Percentiles rank a stretch among this genome's conserved stretches.
phyloP scores from a whole-genome alignment of 2,113 vertebrate genomes.

The Scatophagus argus region DNA sequence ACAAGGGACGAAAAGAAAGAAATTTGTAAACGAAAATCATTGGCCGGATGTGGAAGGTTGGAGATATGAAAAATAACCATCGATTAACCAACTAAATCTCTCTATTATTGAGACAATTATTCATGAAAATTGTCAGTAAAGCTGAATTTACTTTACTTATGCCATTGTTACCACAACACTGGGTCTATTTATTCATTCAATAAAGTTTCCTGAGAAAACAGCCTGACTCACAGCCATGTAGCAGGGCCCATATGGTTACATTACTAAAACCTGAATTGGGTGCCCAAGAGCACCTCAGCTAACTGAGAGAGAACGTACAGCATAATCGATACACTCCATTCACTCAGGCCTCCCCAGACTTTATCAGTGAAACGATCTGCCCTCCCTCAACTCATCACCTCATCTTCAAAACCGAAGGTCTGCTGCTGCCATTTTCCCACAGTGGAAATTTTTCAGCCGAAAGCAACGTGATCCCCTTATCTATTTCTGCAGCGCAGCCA shows the following conservation, averaged over 20 bases:
- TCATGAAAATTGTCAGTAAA: too few relatives aligned
- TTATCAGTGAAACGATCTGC: slow-evolving; percentile 23
- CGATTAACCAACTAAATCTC: too few relatives aligned
- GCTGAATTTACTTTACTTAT: background rate
- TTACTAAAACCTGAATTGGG: background rate
- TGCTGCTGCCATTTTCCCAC: slow-evolving; percentile 40
- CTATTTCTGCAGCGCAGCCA: slow-evolving; percentile 64
- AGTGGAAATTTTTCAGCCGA: slow-evolving; percentile 28
- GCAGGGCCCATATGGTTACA: background rate
- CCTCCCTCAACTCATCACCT: slow-evolving; percentile 16
- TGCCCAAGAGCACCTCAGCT: background rate
- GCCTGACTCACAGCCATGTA: background rate
- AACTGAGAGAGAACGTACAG: background rate
- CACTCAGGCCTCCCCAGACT: background rate
- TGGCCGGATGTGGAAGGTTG: background rate
- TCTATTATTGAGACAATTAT: background rate
- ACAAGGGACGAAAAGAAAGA: background rate
- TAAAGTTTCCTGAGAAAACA: background rate
- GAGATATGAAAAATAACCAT: background rate
- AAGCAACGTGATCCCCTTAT: slow-evolving; percentile 61
- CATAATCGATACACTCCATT: slow-evolving; percentile 16
- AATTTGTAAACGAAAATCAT: background rate
- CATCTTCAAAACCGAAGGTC: background rate
- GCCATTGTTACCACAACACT: background rate
- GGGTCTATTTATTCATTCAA: background rate